These are phyloP conservation scores for Drosophila vallismaia DNA, from an alignment of 2,888 invertebrate genomes.

Conservation along the genomic window DNA sequence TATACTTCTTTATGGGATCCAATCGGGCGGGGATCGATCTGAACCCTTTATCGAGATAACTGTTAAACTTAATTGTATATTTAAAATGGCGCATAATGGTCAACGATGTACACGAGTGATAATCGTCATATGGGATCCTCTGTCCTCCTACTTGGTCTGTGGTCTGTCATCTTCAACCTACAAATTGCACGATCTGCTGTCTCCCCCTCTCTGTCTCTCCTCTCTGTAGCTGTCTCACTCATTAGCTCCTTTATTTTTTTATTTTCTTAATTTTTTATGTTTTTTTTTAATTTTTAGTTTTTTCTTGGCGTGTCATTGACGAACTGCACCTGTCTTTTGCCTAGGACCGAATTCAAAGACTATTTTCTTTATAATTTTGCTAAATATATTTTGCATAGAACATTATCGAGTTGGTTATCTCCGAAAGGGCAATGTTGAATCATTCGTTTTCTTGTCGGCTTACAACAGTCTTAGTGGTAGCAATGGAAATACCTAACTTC, in stretches of 20 bases:
- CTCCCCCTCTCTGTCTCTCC: conserved; percentile 32
- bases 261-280: background rate
- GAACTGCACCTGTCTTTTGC: conserved; percentile 38
- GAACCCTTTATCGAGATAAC: conserved; percentile 60
- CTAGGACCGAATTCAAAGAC: conserved; percentile 31
- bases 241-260: conserved; percentile 23
- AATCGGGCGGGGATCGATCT: conserved; percentile 14
- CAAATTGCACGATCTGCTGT: conserved; percentile 74
- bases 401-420: conserved; percentile 41
- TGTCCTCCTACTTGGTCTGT: conserved; percentile 18
- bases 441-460: conserved; percentile 29
- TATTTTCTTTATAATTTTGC: conserved; percentile 62
- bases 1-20: conserved; percentile 6
- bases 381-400: conserved; percentile 54
- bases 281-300: background rate
- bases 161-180: conserved; percentile 66
- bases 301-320: conserved; percentile 26
- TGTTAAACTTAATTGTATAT: conserved; percentile 68
- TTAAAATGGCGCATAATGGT: conserved; percentile 74
- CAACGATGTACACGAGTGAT: conserved; percentile 47
- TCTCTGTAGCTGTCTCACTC: conserved; percentile 39
- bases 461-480: conserved; percentile 68
- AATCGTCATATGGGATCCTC: conserved; percentile 44
- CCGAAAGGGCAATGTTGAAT: conserved; percentile 39
- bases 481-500: conserved; percentile 48